These are phyloP conservation scores for Gasterosteus aculeatus DNA, from an alignment of 2,113 vertebrate genomes.

Conservation along the genomic window DNA sequence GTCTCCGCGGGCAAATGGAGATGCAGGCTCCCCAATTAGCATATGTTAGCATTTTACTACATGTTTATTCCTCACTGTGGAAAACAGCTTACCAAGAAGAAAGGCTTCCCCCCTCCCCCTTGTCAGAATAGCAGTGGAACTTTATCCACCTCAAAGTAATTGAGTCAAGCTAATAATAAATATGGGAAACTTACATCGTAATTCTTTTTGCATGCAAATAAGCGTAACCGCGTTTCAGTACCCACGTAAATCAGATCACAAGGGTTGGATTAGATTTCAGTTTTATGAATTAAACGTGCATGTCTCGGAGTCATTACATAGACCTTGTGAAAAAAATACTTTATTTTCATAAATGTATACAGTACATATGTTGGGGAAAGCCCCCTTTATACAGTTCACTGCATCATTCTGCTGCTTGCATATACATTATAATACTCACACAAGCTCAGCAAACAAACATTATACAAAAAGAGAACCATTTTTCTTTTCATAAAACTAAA, in stretches of 20 bases:
- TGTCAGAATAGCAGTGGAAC: constrained; percentile 53
- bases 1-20: constrained; percentile 80
- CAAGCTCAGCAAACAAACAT: constrained; percentile 63
- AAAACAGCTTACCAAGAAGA: constrained; percentile 73
- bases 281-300: background rate
- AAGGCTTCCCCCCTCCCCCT: constrained; percentile 58
- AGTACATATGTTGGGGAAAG: constrained; percentile 65
- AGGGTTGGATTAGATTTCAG: background rate
- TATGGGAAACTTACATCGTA: constrained; percentile 45
- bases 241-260: background rate
- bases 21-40: constrained; percentile 79
- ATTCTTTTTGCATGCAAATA: constrained; percentile 27
- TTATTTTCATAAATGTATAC: constrained; percentile 81
- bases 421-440: constrained; percentile 72
- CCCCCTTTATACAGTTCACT: constrained; percentile 57
- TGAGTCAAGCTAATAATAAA: constrained; percentile 60
- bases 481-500: constrained; percentile 43
- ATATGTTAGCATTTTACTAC: constrained; percentile 80
- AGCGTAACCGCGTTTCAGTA: background rate
- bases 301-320: constrained; percentile 3
- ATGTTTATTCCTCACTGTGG: constrained; percentile 70
- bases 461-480: constrained; percentile 32
- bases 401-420: constrained; percentile 68
- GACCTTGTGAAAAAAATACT: constrained; percentile 79
- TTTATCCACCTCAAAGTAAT: constrained; percentile 69